phyloP scores from a whole-genome alignment of 2,888 invertebrate genomes.

The Leucania comma region DNA sequence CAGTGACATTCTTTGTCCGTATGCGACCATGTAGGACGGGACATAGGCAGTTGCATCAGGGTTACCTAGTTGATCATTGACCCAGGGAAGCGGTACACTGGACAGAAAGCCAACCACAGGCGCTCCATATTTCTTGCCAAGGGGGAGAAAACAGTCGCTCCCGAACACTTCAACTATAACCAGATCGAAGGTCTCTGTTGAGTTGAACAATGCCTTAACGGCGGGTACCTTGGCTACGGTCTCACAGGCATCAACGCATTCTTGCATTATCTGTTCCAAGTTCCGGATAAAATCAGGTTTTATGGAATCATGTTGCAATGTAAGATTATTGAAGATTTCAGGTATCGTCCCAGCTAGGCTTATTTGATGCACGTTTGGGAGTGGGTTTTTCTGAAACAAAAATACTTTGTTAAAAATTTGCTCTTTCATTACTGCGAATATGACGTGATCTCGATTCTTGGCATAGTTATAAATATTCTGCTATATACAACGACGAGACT shows the following conservation, averaged over 20 bases:
- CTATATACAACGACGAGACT: background rate
- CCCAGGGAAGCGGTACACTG: slow-evolving; percentile 90
- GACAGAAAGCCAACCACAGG: slow-evolving; percentile 90
- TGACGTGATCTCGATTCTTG: too few relatives aligned
- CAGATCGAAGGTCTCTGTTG: slow-evolving; percentile 81
- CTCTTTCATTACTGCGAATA: background rate
- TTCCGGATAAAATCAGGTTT: slow-evolving; percentile 84
- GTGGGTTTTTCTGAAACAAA: slow-evolving; percentile 83
- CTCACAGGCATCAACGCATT: slow-evolving; percentile 86
- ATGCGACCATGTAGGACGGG: slow-evolving; percentile 89
- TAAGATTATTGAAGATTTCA: slow-evolving; percentile 85
- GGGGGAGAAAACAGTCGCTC: slow-evolving; percentile 90
- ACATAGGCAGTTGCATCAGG: slow-evolving; percentile 91
- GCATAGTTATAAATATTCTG: background rate
- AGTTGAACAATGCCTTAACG: slow-evolving; percentile 81
- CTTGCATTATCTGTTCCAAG: slow-evolving; percentile 85
- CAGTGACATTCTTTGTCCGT: slow-evolving; percentile 86
- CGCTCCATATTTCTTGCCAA: slow-evolving; percentile 88
- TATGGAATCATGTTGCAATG: slow-evolving; percentile 76
- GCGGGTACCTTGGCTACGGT: slow-evolving; percentile 82
- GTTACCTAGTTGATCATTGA: slow-evolving; percentile 89
- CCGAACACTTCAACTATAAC: slow-evolving; percentile 89
- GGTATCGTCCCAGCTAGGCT: slow-evolving; percentile 87
- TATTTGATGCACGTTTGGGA: slow-evolving; percentile 84
- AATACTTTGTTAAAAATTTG: background rate